Percentiles rank a stretch among this genome's conserved stretches.
Evolutionary conservation across 2,113 vertebrate genomes (phyloP).

Genomic region (Miniopterus natalensis): DNA sequence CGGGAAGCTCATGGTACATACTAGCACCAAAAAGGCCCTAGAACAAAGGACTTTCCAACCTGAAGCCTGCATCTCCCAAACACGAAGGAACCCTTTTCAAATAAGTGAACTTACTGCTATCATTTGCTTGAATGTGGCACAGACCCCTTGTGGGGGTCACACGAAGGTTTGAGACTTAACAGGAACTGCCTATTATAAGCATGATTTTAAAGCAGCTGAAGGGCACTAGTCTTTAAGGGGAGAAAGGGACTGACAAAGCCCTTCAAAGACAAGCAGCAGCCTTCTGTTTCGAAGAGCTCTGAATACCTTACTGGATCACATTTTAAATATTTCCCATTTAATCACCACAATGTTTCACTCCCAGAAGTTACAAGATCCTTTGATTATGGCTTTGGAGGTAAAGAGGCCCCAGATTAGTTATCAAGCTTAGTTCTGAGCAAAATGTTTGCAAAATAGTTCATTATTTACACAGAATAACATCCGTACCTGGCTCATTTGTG

Average conservation of each 20-base stretch:
- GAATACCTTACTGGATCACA: background rate
- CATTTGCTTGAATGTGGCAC: background rate
- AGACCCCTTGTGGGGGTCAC: background rate
- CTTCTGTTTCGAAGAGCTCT: background rate
- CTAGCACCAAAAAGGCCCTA: background rate
- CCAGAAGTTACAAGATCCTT: background rate
- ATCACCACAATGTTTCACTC: background rate
- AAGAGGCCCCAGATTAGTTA: background rate
- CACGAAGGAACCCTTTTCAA: background rate
- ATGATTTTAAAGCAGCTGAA: background rate
- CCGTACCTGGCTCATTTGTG: slow-evolving; percentile 96
- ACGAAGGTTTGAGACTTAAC: background rate
- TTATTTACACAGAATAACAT: background rate
- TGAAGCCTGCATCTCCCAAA: background rate
- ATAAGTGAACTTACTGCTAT: background rate
- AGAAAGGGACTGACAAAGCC: background rate
- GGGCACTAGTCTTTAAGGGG: background rate
- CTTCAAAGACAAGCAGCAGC: background rate
- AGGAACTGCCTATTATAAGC: background rate
- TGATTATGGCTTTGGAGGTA: background rate
- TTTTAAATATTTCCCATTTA: background rate
- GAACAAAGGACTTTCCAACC: background rate
- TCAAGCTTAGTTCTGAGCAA: background rate
- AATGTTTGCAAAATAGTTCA: background rate
- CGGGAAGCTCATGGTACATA: background rate